Base-by-base conservation (phyloP, 2,797 vertebrate species). In the Denticeps clupeoides region DNA sequence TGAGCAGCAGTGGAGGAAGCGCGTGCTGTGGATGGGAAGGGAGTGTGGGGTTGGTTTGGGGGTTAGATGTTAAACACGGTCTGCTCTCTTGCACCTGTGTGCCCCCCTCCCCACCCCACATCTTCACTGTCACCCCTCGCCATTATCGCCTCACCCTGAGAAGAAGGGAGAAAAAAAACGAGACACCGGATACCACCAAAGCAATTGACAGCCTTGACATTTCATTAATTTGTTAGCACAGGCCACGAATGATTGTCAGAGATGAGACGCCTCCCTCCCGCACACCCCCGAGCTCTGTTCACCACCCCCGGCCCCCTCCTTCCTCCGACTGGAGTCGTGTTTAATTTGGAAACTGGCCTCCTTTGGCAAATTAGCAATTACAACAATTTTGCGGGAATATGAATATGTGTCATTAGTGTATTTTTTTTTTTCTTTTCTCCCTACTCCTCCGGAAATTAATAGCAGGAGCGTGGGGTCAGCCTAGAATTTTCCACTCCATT, bases 401-500 rank as follows among this genome's bases (percentile, higher is more conserved):
- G 88, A 93, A 90, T 93, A 84, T 93, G 86, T 95, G 90, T 93
- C 91, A 93, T 92, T 91, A 90, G 89, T 87, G n/a, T n/a, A n/a
- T n/a, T n/a, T n/a, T n/a, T n/a, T n/a, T n/a, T n/a, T n/a, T n/a
- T n/a, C n/a, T n/a, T n/a, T n/a, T n/a, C n/a, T n/a, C n/a, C n/a
- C n/a, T n/a, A n/a, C n/a, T 89, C 87, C 84, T 84, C 85, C 88
- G 84, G 88, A 91, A 91, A 94, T 93, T 93, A 95, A 90, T 91
- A 90, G 82, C 78, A 45, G 72, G 86, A 86, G 85, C 83, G 84
- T 48, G 73, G 81, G 89, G 86, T 93, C 90, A 88, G 86, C 78
- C 83, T 74, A 74, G 81, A 84, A 85, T 91, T 90, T 93, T 95
- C 87, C 87, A 90, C 88, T 91, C 84, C 81, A 87, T 82, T 87